Base-by-base conservation (phyloP, 2,888 invertebrate species). In the Synanthedon tipuliformis region DNA sequence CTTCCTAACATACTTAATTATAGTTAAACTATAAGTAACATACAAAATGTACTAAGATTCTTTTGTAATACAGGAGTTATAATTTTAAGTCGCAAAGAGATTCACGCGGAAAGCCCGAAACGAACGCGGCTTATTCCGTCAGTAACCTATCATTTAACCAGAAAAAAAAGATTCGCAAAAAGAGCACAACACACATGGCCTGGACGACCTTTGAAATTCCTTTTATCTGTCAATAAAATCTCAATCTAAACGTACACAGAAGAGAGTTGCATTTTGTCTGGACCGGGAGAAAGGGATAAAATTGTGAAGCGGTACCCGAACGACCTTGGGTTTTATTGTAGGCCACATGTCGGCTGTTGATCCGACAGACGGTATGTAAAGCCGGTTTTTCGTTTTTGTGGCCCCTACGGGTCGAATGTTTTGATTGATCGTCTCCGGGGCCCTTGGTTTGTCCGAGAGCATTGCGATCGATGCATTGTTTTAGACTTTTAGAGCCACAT, bases 271-370 rank as follows among this genome's bases (percentile, higher is more conserved):
- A 54, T 58, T 48, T 64, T 40, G 53, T 59, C 56, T 62, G 61
- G 62, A 54, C 60, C 65, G 69, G 77, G 80, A 78, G 81, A 83
- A 83, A 82, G 81, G 64, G 76, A 78, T 69, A 73, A 71, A 70
- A 70, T 73, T 72, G 75, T 80, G 68, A 78, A 81, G 81, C 79
- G 82, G 81, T 82, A 81, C 78, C 71, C 71, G 62, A 73, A 77
- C 85, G 85, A 79, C 85, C 85, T 85, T 85, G 86, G 78, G 76
- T 73, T 71, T 69, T 78, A 79, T 73, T 82, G 82, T 82, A 86
- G 85, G 85, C 86, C 86, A 75, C 77, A 71, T 69, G 71, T 74
- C 81, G 84, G 84, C 74, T 80, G 72, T 77, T 77, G 78, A 72
- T 71, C 76, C 68, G 67, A 56, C 60, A 59, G 63, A 56, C 65